Evolutionary conservation across 2,113 vertebrate genomes (phyloP).

Genomic region (Peucedramus taeniatus): DNA sequence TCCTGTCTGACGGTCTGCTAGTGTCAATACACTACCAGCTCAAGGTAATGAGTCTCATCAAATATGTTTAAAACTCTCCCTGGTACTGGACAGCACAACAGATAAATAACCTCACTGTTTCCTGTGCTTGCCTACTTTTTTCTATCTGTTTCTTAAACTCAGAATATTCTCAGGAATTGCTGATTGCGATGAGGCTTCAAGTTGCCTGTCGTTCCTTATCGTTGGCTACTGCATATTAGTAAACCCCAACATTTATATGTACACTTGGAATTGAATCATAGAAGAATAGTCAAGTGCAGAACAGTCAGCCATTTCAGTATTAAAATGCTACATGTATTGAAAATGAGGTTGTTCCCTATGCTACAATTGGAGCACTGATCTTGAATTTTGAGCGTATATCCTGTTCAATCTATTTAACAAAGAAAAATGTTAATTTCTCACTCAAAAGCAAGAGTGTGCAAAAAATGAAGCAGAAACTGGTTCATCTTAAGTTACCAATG

Average conservation of each 20-base stretch:
- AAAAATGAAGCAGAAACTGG: not conserved
- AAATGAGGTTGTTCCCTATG: not conserved
- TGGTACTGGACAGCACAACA: not conserved
- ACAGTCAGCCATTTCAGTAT: not conserved
- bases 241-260: not conserved
- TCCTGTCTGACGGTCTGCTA: not conserved
- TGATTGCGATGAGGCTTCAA: not conserved
- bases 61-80: not conserved
- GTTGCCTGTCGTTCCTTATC: not conserved
- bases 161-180: not conserved
- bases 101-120: not conserved
- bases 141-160: not conserved
- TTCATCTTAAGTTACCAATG: not conserved
- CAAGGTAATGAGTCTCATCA: not conserved
- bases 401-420: not conserved
- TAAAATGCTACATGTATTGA: not conserved
- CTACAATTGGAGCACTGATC: not conserved
- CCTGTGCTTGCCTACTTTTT: not conserved
- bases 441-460: not conserved
- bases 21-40: not conserved
- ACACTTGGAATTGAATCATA: not conserved
- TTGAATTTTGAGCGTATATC: not conserved
- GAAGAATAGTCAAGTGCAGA: not conserved
- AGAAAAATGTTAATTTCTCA: not conserved
- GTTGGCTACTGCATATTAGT: not conserved